Base-by-base conservation (phyloP, 2,888 invertebrate species). In the Camponotus fellah region DNA sequence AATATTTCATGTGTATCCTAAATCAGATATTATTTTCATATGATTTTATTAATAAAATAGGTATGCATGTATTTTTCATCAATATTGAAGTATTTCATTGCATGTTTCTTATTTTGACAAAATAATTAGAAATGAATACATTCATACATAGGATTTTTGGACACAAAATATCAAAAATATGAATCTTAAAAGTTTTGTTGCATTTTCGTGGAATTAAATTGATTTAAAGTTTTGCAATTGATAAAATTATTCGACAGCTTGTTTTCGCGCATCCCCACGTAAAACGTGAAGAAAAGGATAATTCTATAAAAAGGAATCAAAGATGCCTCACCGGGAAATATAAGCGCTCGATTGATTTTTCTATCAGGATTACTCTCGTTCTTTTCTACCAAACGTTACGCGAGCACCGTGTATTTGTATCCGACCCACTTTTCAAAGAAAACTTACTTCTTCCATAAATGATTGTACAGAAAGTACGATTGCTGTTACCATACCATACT, bases 261-360 rank as follows among this genome's bases (percentile, higher is more conserved):
- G 32, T 32, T 62, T 60, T 10, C 21, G 17, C 26, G 3, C 34
- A 14, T 58, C 53, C 37, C 8, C 14, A 26, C 37, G 14, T 6
- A 37, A 49, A 37, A 66, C 56, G 32, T 14, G n/a, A 77, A 40
- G 4, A 40, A 14, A 34, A 26, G 26, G 46, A 64, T 9, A 3
- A 34, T 8, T 14, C 21, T 46, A 75, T 49, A 26, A 4, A 26
- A 56, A 66, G 65, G 56, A 79, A 69, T 79, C 79, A 79, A 69
- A 69, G 69, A 26, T 72, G 56, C 34, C 68, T 79, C 87, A 84
- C 88, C 53, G 43, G 79, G 79, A 43, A 83, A 88, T 85, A 75
- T 82, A 75, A 81, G 82, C 82, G 88, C 88, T 88, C 86, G 80
- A 88, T 88, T 83, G 88, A 88, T 89, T 88, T 88, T 77, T 58